Conservation (phyloP, 2,888 invertebrate species). For the Geotrupes spiniger region DNA sequence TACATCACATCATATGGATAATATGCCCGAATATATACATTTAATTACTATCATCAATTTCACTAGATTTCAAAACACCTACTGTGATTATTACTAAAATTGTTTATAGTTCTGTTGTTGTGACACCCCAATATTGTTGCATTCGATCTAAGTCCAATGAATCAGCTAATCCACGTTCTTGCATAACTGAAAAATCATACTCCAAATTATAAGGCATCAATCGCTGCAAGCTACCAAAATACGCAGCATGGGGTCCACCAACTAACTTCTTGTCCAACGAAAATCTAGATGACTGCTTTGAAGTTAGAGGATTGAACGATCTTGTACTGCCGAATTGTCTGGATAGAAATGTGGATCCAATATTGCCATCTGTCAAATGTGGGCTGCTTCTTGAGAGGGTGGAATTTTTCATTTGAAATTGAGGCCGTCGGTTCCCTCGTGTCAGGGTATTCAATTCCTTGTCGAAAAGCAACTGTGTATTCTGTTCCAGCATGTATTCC, state of each 20-base stretch:
- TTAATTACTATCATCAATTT: too few relatives aligned
- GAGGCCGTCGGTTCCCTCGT: conserved; percentile 58
- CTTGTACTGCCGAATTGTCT: conserved; percentile 79
- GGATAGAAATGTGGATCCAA: conserved; percentile 57
- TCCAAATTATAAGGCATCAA: conserved; percentile 82
- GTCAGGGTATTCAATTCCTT: conserved; percentile 81
- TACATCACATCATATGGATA: too few relatives aligned
- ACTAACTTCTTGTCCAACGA: conserved; percentile 60
- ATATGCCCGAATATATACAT: too few relatives aligned
- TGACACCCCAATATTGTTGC: conserved; percentile 90
- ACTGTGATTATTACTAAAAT: too few relatives aligned
- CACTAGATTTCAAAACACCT: too few relatives aligned
- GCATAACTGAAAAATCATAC: conserved; percentile 80
- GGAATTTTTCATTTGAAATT: conserved; percentile 55
- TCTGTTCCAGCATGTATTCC: conserved; percentile 91
- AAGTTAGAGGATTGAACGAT: conserved; percentile 66
- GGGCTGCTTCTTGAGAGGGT: conserved; percentile 71
- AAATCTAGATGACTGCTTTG: conserved; percentile 59
- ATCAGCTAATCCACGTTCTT: conserved; percentile 71
- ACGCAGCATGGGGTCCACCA: conserved; percentile 82
- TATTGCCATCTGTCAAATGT: conserved; percentile 55
- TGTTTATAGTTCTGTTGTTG: conserved; percentile 75
- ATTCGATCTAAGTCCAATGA: conserved; percentile 80
- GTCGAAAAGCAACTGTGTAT: conserved; percentile 83
- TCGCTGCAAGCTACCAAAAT: conserved; percentile 80